Base-by-base conservation (phyloP, 2,888 invertebrate species). In the Deilephila elpenor region DNA sequence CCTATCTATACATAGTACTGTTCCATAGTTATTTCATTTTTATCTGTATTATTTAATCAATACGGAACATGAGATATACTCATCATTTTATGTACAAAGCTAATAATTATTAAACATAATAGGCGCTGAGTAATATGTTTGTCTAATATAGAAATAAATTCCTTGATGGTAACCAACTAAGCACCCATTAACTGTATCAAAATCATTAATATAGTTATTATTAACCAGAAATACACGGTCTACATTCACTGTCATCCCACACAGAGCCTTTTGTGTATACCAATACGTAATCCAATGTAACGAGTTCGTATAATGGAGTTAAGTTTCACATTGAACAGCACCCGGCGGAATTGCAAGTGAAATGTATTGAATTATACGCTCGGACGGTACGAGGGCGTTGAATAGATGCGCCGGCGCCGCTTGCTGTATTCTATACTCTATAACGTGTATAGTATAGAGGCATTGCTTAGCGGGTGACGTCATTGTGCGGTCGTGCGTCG, bases 331-430 rank as follows among this genome's bases (percentile, higher is more conserved):
- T 67, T 64, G 44, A 71, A 56, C 71, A 34, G 70, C 37, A 70
- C 72, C 61, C 37, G 37, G 60, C 51, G 59, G 70, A 72, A 74
- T 72, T 61, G 62, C 67, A 70, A 72, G 60, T 71, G 53, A 59
- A 70, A 70, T 73, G 70, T 70, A 70, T 73, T 73, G 70, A 70
- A 73, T 73, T 70, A 70, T 34, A 53, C 51, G 70, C 37, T 70
- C 67, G 70, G 60, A 32, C 70, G 34, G 70, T 60, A 32, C 70
- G 51, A 32, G 73, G 70, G 73, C 71, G 71, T 76, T 76, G 77
- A 78, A 82, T 80, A 79, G 83, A 81, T 85, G 87, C 87, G 85
- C 88, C 85, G 86, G 89, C 89, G 89, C 88, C 84, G 84, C 73
- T 72, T 74, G 71, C 64, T 62, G 8, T 37, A 44, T 3, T 44